Conservation (phyloP, 1,140 invertebrate genomes). For the Drosophila sproati region DNA sequence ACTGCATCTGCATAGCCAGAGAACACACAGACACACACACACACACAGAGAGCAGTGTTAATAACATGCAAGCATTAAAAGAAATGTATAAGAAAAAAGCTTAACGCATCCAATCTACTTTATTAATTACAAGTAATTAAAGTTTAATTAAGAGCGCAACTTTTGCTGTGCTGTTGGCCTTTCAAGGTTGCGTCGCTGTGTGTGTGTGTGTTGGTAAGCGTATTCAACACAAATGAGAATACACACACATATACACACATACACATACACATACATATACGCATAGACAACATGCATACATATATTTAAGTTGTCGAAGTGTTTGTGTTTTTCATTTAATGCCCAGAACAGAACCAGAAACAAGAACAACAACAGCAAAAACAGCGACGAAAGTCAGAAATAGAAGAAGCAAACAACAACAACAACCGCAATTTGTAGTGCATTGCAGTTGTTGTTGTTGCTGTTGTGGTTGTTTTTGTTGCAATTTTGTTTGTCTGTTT, state of each 20-base stretch:
- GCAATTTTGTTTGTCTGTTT: slow-evolving; percentile 78
- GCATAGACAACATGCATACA: slow-evolving; percentile 14
- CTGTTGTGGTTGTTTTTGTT: slow-evolving; percentile 45
- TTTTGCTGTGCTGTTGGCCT: slow-evolving; percentile 27
- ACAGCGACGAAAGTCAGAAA: neutral
- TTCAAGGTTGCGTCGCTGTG: slow-evolving; percentile 63
- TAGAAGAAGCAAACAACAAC: slow-evolving; percentile 24
- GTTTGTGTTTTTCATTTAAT: slow-evolving; percentile 46
- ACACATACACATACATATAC: neutral
- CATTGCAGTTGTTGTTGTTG: slow-evolving; percentile 33
- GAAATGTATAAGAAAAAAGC: slow-evolving; percentile 4
- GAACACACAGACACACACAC: neutral
- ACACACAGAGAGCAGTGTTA: neutral
- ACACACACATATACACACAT: neutral
- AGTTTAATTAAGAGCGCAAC: slow-evolving; percentile 68
- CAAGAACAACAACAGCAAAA: slow-evolving; percentile 30
- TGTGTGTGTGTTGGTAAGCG: slow-evolving; percentile 6
- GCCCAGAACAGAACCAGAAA: slow-evolving; percentile 24
- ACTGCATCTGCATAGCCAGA: too few relatives aligned
- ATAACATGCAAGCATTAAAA: neutral
- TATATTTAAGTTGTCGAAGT: slow-evolving; percentile 58
- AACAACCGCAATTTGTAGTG: slow-evolving; percentile 63
- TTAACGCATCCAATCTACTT: slow-evolving; percentile 68
- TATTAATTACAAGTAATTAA: slow-evolving; percentile 81
- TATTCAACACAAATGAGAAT: slow-evolving; percentile 62